phyloP scores from a whole-genome alignment of 2,113 vertebrate species.

The Helogale parvula region DNA sequence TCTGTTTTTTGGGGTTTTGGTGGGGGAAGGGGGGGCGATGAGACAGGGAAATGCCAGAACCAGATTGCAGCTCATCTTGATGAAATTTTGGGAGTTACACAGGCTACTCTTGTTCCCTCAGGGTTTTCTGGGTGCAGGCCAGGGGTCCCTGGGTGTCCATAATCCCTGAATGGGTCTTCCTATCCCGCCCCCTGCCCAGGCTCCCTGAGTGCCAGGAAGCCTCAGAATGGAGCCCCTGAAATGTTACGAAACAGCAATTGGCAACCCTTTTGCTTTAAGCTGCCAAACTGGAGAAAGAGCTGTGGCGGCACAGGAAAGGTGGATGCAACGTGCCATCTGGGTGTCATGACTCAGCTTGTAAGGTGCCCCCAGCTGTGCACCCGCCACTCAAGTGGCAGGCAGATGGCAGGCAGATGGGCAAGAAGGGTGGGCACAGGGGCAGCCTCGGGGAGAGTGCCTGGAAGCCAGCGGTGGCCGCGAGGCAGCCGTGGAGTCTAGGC shows the following conservation, averaged over 20 bases:
- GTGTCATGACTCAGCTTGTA: neutral
- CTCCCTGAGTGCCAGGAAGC: slow-evolving; percentile 31
- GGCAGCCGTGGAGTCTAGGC: slow-evolving; percentile 8
- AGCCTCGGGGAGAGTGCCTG: neutral
- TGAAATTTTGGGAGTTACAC: slow-evolving; percentile 32
- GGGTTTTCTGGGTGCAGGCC: neutral
- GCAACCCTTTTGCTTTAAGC: neutral
- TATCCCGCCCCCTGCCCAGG: neutral
- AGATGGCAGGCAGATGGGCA: slow-evolving; percentile 53
- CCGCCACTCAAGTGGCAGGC: slow-evolving; percentile 25
- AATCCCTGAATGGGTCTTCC: neutral
- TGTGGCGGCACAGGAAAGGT: neutral
- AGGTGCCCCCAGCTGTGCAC: neutral
- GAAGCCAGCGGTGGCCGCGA: neutral
- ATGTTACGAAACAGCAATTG: slow-evolving; percentile 57
- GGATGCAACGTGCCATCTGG: neutral
- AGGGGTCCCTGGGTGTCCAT: neutral
- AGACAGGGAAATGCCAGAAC: neutral
- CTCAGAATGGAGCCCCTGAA: slow-evolving; percentile 48
- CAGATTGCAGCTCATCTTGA: slow-evolving; percentile 36
- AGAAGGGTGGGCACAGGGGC: neutral
- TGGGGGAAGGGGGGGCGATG: rapidly evolving
- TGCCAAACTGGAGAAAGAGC: slow-evolving; percentile 18
- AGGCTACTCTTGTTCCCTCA: slow-evolving; percentile 32
- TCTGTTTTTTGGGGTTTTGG: neutral